Evolutionary conservation across 1,140 invertebrate genomes (phyloP), one percentile per base, ranked within the genome.

Genomic region (Andrena cerasifolii): DNA sequence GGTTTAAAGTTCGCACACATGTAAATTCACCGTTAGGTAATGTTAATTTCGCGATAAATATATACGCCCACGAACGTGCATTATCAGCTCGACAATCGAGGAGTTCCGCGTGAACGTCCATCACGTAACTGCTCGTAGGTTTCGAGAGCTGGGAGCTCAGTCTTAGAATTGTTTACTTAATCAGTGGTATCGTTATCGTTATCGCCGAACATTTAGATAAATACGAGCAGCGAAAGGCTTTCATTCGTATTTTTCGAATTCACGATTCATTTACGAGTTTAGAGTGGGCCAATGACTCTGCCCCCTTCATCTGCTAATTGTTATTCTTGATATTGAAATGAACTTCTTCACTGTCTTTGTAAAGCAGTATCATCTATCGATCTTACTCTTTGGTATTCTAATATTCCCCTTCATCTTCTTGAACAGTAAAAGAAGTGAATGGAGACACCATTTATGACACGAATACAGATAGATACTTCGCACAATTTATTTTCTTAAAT

Each of bases 171-270:
- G 36, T 68, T 49, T 56, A 49, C 54, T 79, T 24, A 45, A 21
- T 58, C 10, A 12, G 18, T 45, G 28, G 56, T 82, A 83, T 83
- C 82, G 47, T 78, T 82, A 73, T 83, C 74, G 31, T 40, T 40
- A 31, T 33, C 12, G 14, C 26, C 4, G 28, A 58, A 76, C 14
- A 7, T 43, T 12, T 18, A 33, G 49, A 66, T 63, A 51, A 58
- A 16, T 21, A 7, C 4, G 18, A 8, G 1, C 0, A 21, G 24
- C 18, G 24, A 49, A 67, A 66, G 21, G 7, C 4, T 6, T 36
- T 67, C 33, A 81, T 71, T 81, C 65, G 45, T 26, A 31, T 68
- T 81, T n/a, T 18, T 49, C 31, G 65, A 63, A 62, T 67, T 49
- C 63, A n/a, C 28, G 5, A 54, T 67, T 40, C 4, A 5, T 3